Conservation (phyloP, 2,888 invertebrate species). For the Drosophila macrospina region DNA sequence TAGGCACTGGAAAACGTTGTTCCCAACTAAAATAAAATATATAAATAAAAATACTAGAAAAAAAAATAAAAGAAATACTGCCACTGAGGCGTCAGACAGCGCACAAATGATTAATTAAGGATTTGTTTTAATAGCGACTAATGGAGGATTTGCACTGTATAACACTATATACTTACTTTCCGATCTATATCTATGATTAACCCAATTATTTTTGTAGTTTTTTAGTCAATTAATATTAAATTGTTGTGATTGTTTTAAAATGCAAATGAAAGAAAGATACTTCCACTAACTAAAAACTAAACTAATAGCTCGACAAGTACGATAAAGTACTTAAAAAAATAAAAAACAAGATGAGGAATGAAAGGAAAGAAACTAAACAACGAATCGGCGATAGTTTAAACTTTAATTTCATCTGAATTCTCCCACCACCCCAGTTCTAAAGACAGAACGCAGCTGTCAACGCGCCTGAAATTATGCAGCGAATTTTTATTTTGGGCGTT, state of each 20-base stretch:
- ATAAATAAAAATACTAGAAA: slow-evolving; percentile 16
- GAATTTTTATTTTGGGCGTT: slow-evolving; percentile 62
- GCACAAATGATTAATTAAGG: slow-evolving; percentile 74
- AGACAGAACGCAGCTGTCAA: slow-evolving; percentile 48
- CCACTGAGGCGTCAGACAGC: slow-evolving; percentile 72
- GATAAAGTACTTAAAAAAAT: slow-evolving; percentile 53
- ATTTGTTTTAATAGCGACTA: slow-evolving; percentile 83
- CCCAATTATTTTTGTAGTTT: slow-evolving; percentile 80
- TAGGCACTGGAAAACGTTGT: slow-evolving; percentile 16
- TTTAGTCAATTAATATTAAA: slow-evolving; percentile 81
- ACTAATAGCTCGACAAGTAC: slow-evolving; percentile 59
- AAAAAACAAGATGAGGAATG: slow-evolving; percentile 25
- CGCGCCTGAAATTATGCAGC: slow-evolving; percentile 66
- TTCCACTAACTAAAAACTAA: slow-evolving; percentile 77
- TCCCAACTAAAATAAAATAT: slow-evolving; percentile 26
- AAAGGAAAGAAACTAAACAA: slow-evolving; percentile 58
- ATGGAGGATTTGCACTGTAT: slow-evolving; percentile 84
- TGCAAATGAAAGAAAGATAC: slow-evolving; percentile 72
- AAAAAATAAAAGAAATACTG: slow-evolving; percentile 58
- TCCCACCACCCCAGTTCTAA: not conserved
- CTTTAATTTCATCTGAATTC: not conserved
- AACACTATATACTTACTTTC: slow-evolving; percentile 47
- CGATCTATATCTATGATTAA: slow-evolving; percentile 65
- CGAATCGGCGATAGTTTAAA: slow-evolving; percentile 45
- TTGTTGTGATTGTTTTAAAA: slow-evolving; percentile 84